Base-by-base conservation (phyloP, 1,140 invertebrate species). In the Anastrepha ludens region DNA sequence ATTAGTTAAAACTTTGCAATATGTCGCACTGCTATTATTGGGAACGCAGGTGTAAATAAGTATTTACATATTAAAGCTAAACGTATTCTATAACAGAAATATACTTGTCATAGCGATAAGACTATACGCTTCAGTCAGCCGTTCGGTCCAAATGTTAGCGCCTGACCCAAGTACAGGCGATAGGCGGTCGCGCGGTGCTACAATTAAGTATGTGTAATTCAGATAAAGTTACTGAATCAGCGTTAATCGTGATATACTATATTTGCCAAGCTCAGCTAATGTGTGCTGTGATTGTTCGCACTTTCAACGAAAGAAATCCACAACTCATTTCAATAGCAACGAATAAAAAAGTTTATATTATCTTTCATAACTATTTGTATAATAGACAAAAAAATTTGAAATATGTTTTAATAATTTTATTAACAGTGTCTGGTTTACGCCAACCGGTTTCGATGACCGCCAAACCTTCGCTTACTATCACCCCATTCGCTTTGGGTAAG, bases 401-500 rank as follows among this genome's bases (percentile, higher is more conserved):
- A 41, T 41, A 74, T 74, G 17, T 50, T 20, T 62, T 74, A 3
- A 47, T 47, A 39, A 13, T 86, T 86, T 86, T 86, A 29, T 29
- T 41, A 39, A 60, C 29, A 60, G 59, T 88, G 47, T 20, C 47
- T 92, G 91, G 91, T 8, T 90, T 92, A 44, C 89, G 92, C 47
- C 90, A 91, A 4, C 91, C 91, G 1, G 91, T 93, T 7, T 92
- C 92, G 7, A 92, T 93, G 91, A 90, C 91, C 6, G 89, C 91
- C 13, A 93, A 93, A 87, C 92, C 92, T 2, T 93, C 92, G n/a
- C 58, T 93, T 70, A 93, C 92, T 0, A 93, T 93, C 4, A 93
- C 92, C 0, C 92, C 93, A 58, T 70, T 93, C 13, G 92, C 92
- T 88, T 91, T 93, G 44, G 89, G 90, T 4, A 93, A 93, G 44